A percentile compares a stretch with the other conserved stretches of the same genome.
phyloP scores from a whole-genome alignment of 2,888 invertebrate genomes.

The Netelia fuscicornis region DNA sequence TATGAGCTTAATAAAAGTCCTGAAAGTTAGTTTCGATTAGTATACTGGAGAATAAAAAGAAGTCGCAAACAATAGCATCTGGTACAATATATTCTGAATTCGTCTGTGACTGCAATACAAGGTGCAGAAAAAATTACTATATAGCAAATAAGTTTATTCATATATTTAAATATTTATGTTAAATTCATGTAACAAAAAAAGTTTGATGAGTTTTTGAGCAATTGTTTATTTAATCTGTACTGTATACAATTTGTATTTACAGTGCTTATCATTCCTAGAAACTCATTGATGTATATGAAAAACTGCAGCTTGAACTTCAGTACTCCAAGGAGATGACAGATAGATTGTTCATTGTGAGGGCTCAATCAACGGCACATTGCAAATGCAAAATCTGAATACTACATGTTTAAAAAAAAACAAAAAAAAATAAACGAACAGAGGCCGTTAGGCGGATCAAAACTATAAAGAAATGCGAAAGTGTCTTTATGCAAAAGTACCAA shows the following conservation, averaged over 20 bases:
- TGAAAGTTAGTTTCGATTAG: background rate
- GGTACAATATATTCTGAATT: background rate
- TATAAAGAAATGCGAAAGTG: background rate
- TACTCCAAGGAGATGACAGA: background rate
- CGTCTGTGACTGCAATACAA: background rate
- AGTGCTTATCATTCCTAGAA: background rate
- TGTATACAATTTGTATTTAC: background rate
- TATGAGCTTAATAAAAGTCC: background rate
- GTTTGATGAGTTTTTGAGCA: background rate
- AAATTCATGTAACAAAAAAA: background rate
- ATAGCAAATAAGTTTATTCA: background rate
- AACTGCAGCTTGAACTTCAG: background rate
- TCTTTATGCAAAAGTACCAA: background rate
- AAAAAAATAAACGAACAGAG: background rate
- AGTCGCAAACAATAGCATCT: background rate
- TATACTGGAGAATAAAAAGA: background rate
- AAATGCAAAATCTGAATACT: conserved; percentile 3
- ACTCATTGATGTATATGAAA: background rate
- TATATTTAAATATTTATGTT: conserved; percentile 3
- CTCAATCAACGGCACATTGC: background rate
- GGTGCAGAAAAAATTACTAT: background rate
- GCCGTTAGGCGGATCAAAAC: background rate
- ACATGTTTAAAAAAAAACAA: background rate
- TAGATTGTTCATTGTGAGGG: conserved; percentile 5
- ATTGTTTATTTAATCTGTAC: background rate